Base-by-base conservation (phyloP, 2,113 vertebrate species). In the Leptodactylus fuscus region DNA sequence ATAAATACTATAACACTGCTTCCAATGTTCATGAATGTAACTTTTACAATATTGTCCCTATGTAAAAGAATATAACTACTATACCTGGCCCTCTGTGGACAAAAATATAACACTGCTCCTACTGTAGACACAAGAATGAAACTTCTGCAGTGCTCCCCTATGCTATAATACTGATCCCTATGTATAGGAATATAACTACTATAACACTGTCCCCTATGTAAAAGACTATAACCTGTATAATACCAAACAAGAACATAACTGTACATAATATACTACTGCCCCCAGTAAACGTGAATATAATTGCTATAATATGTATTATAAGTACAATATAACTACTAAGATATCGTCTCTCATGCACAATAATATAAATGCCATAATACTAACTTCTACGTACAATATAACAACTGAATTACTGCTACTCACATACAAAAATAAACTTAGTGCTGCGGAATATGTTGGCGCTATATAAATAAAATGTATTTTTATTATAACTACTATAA, bases 331-430 rank as follows among this genome's bases (percentile, higher is more conserved):
- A 67, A 34, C 62, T 67, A 67, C 62, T 67, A 67, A 34, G 34
- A 34, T 67, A 67, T 29, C 34, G 29, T 29, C 62, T 3, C 29
- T 29, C 8, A 34, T 32, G 5, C 6, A 67, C 29, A 67, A 67
- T 27, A 67, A 34, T 67, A 67, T 67, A 60, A 60, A n/a, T 60
- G 34, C 62, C 20, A 67, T 67, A 67, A 67, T 18, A 67, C 62
- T 67, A 29, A 27, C 5, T 8, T 15, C 62, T 34, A 34, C 34
- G 5, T 34, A 67, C 62, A 67, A 34, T 34, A 67, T 67, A 67
- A 67, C 62, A 7, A 34, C 62, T 34, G 34, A 27, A 67, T 34
- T 34, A 67, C 29, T 67, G 62, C 29, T 2, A 27, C 49, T 20
- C 3, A 16, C 20, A 13, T 49, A 13, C 6, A 49, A 49, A 12